Evolutionary conservation across 2,888 invertebrate species (phyloP), one percentile per base, ranked within the genome.

Genomic region (Deilephila porcellus): DNA sequence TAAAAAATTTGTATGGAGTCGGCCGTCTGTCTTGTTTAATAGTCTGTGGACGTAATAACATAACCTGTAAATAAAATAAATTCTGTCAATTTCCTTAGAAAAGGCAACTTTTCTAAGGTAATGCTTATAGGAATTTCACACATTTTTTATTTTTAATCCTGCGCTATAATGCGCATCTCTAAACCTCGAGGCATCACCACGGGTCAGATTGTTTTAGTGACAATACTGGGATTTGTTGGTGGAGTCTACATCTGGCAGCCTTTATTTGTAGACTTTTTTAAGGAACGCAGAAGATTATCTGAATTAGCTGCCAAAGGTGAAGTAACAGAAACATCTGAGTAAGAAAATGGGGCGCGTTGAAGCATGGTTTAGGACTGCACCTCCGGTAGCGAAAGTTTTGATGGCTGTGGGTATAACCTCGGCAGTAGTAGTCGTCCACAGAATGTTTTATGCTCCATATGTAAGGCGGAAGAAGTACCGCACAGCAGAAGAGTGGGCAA

Each of bases 221-320:
- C 90, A 53, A 75, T 93, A 78, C 76, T 95, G 71, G 95, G 95
- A 37, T 85, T 92, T 72, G 79, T 93, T 64, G 84, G 93, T 73
- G 95, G 95, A 76, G 78, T 93, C 76, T 95, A 95, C 79, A 93
- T 95, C 79, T 95, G 95, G 95, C 92, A 88, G 81, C 95, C 95
- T 2, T 62, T 93, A 8, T 87, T 95, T 72, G 84, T 89, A 74
- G 88, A 92, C 6, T 82, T 83, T 76, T 90, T 82, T 77, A 84
- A 84, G 19, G 82, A 79, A 73, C 83, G 80, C 72, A 82, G 81
- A 71, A 79, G 81, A 78, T 73, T 73, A 72, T 73, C 74, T 45
- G 74, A 76, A 64, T 78, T 77, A 64, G 77, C 71, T 77, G 76
- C 67, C 45, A 67, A 76, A 81, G 56, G 75, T 75, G 72, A 80